These are phyloP conservation scores for Discoglossus pictus DNA, from an alignment of 2,797 vertebrate species.

Conservation along the genomic window DNA sequence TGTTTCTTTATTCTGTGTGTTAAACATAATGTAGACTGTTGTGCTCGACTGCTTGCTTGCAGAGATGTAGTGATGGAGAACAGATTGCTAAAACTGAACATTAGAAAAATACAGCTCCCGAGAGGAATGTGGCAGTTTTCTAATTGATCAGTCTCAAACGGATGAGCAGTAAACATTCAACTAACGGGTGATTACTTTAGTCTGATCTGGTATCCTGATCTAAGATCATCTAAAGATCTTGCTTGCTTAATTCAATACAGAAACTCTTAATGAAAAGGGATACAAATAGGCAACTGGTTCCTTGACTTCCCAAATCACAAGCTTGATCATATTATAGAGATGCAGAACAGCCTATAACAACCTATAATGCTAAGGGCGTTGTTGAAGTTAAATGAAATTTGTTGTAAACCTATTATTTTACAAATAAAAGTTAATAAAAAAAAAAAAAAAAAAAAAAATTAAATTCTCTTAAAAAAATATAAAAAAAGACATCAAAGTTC, in stretches of 20 bases:
- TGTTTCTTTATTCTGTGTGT: conserved; percentile 42
- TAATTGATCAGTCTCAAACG: conserved; percentile 55
- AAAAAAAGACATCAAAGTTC: too few relatives aligned
- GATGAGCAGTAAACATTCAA: conserved; percentile 51
- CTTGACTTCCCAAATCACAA: neutral
- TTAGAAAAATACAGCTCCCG: conserved; percentile 50
- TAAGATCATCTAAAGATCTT: conserved; percentile 55
- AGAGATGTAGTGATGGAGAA: conserved; percentile 40
- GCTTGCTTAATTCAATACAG: conserved; percentile 49
- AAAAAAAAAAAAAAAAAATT: too few relatives aligned
- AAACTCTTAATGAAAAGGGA: conserved; percentile 54
- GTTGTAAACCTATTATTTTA: too few relatives aligned
- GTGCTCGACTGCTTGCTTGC: conserved; percentile 39
- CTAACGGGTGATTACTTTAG: conserved; percentile 49
- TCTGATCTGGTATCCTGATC: conserved; percentile 28
- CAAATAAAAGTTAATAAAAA: too few relatives aligned
- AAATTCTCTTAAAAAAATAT: too few relatives aligned
- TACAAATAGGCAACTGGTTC: conserved; percentile 24
- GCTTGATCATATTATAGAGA: conserved; percentile 24
- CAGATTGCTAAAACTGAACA: conserved; percentile 37
- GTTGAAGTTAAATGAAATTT: too few relatives aligned
- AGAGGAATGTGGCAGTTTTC: conserved; percentile 47
- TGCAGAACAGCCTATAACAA: too few relatives aligned
- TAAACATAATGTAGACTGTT: conserved; percentile 39
- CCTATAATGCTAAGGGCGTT: too few relatives aligned